A percentile compares a stretch with the other conserved stretches of the same genome.
Conservation (phyloP, 2,113 vertebrate genomes). For the Anoura caudifer region DNA sequence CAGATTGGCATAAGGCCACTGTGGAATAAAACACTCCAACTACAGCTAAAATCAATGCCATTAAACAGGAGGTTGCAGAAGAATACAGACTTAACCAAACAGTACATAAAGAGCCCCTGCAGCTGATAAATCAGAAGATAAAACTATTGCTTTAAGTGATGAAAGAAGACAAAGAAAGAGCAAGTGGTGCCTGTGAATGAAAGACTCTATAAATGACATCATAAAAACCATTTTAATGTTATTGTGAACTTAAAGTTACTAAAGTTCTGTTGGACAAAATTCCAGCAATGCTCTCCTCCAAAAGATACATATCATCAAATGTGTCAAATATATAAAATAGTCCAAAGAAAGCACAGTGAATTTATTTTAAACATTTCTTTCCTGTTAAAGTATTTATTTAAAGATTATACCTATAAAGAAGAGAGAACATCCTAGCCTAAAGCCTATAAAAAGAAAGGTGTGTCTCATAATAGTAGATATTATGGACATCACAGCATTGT, state of each 20-base stretch:
- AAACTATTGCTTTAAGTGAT: neutral
- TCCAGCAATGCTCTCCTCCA: neutral
- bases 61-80: neutral
- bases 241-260: neutral
- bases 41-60: neutral
- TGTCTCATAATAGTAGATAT: neutral
- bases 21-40: neutral
- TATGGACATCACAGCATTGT: neutral
- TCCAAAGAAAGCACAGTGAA: neutral
- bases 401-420: neutral
- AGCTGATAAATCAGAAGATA: neutral
- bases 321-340: neutral
- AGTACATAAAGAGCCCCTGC: neutral
- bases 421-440: neutral
- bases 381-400: neutral
- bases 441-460: neutral
- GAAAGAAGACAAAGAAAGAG: neutral
- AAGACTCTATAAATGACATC: neutral
- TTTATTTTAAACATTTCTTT: constrained; percentile 13
- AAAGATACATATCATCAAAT: neutral
- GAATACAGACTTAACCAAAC: neutral
- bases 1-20: neutral
- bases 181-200: neutral
- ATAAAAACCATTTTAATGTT: neutral
- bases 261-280: neutral